phyloP scores from a whole-genome alignment of 1,140 invertebrate genomes.

The Campoletis sonorensis region DNA sequence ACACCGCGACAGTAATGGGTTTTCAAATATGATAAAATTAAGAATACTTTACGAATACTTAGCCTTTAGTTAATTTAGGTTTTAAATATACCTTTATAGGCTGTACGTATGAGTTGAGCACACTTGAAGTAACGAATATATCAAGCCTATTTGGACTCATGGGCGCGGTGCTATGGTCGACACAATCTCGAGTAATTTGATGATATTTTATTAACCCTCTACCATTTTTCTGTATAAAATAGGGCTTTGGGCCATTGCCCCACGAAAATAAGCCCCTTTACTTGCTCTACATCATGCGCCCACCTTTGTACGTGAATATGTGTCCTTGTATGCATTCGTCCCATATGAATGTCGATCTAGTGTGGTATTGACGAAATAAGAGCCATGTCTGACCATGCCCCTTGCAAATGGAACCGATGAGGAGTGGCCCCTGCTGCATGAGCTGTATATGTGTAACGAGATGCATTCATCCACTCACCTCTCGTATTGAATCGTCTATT shows the following conservation, averaged over 20 bases:
- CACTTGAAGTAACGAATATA: not conserved
- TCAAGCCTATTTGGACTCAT: not conserved
- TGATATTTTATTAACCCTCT: slow-evolving; percentile 23
- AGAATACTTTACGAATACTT: not conserved
- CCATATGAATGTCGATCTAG: not conserved
- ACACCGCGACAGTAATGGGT: too few relatives aligned
- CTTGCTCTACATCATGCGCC: not conserved
- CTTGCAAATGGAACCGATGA: slow-evolving; percentile 16
- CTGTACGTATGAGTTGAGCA: not conserved
- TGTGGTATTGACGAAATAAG: slow-evolving; percentile 5
- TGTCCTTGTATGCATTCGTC: too few relatives aligned
- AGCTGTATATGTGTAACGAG: slow-evolving; percentile 22
- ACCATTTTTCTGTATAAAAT: not conserved
- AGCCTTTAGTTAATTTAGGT: too few relatives aligned
- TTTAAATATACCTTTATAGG: not conserved
- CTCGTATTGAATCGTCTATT: too few relatives aligned
- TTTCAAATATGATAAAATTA: not conserved
- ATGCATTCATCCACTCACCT: slow-evolving; percentile 12
- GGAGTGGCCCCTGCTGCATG: too few relatives aligned
- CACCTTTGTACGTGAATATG: not conserved
- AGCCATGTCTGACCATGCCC: not conserved
- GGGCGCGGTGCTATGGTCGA: not conserved
- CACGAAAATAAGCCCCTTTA: not conserved
- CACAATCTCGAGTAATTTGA: slow-evolving; percentile 1
- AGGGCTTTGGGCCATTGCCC: too few relatives aligned